phyloP scores from a whole-genome alignment of 2,113 vertebrate genomes.

The Oreotrochilus melanogaster region DNA sequence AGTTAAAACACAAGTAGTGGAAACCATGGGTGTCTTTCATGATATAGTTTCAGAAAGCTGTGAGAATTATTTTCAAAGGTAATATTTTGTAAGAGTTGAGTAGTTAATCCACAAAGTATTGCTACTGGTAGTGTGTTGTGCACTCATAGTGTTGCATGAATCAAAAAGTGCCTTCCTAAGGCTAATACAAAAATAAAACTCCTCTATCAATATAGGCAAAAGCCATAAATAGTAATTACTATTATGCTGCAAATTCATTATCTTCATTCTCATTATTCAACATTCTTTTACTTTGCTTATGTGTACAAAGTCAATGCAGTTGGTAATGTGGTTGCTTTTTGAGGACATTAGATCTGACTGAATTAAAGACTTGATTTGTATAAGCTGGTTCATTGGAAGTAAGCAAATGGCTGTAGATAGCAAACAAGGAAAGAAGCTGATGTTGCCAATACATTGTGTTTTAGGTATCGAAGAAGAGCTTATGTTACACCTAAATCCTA shows the following conservation, averaged over 20 bases:
- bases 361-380: neutral
- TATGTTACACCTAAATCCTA: constrained; percentile 83
- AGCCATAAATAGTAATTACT: neutral
- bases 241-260: neutral
- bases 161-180: neutral
- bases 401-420: neutral
- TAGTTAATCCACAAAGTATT: neutral
- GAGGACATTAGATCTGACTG: neutral
- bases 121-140: neutral
- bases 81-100: neutral
- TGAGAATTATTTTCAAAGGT: constrained; percentile 84
- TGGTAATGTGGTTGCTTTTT: neutral
- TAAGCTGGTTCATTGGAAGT: neutral
- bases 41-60: constrained; percentile 81
- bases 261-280: neutral
- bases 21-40: constrained; percentile 83
- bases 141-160: neutral
- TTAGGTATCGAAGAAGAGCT: constrained; percentile 78
- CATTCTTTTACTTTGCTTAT: neutral
- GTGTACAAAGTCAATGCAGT: neutral
- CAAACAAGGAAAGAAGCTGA: neutral
- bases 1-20: constrained; percentile 76
- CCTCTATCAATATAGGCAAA: neutral
- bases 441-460: neutral
- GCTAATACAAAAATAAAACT: neutral